Evolutionary conservation across 1,140 invertebrate genomes (phyloP), one percentile per base, ranked within the genome.

Genomic region (Zophobas morio): DNA sequence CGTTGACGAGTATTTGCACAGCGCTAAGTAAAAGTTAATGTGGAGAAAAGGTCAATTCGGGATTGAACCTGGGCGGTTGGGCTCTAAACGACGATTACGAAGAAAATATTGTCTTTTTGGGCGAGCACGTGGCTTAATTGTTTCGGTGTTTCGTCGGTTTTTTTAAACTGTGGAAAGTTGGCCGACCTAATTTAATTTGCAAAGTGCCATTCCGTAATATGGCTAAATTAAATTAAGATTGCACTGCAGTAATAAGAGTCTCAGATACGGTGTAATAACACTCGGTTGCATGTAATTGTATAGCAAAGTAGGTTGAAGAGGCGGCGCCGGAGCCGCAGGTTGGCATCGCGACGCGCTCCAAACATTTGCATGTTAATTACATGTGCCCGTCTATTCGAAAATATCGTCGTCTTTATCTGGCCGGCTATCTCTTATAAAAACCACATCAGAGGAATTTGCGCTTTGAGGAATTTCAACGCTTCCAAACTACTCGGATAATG

Each of bases 351-450:
- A 71, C 46, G 70, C 46, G 20, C 63, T 49, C n/a, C 46, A 71
- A 71, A 37, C 70, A 71, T 71, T 71, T 71, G 70, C 42, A 71
- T 71, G 70, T 71, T 71, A 71, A 71, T 71, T 71, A 47, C 70
- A 47, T 70, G 70, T 37, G 57, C 70, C 70, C 37, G 36, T 47
- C 70, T 6, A 47, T 8, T 36, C 37, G 70, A 53, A 51, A 71
- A 40, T 34, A 35, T 40, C 37, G 2, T 40, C 70, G 47, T 63
- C 57, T 8, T 63, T 34, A 8, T 63, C 36, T 37, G n/a, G 33
- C 36, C 36, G 8, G 57, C n/a, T 51, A 51, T 4, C 4, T n/a
- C 49, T 20, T 51, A 51, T 20, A 20, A 51, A 51, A 51, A 51
- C 20, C 49, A 20, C 6, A 51, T 51, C n/a, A 51, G 20, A 51